phyloP scores from a whole-genome alignment of 2,113 vertebrate genomes.

The Proterorhinus semilunaris region DNA sequence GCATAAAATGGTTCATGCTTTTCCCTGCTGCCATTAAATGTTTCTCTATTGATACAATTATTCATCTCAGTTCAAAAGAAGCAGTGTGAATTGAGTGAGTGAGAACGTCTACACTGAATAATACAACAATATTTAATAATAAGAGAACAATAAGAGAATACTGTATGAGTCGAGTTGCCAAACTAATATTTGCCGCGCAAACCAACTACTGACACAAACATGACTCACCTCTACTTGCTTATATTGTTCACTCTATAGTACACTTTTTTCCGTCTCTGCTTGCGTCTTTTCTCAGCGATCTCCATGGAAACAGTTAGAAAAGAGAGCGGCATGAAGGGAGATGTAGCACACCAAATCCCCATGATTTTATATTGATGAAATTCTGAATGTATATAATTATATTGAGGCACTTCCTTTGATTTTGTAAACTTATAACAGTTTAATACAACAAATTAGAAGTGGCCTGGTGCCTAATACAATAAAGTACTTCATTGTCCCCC shows the following conservation, averaged over 20 bases:
- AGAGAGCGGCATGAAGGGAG: constrained; percentile 29
- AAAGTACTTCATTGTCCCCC: too few species aligned
- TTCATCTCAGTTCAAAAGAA: too few species aligned
- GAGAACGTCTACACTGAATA: too few species aligned
- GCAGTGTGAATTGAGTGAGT: too few species aligned
- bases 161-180: not conserved
- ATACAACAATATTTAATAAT: too few species aligned
- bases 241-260: not conserved
- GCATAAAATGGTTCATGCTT: not conserved
- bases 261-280: not conserved
- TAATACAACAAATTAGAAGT: too few species aligned
- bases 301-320: constrained; percentile 71
- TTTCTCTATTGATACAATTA: too few species aligned
- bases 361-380: not conserved
- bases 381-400: not conserved
- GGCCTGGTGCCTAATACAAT: too few species aligned
- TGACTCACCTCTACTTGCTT: constrained; percentile 45
- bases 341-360: constrained; percentile 3
- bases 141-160: not conserved
- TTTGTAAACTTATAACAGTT: too few species aligned
- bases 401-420: not conserved
- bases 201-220: constrained; percentile 34
- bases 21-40: too few species aligned
- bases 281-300: constrained; percentile 51
- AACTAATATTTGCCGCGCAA: not conserved